Base-by-base conservation (phyloP, 2,113 vertebrate species). In the Guaruba guarouba region DNA sequence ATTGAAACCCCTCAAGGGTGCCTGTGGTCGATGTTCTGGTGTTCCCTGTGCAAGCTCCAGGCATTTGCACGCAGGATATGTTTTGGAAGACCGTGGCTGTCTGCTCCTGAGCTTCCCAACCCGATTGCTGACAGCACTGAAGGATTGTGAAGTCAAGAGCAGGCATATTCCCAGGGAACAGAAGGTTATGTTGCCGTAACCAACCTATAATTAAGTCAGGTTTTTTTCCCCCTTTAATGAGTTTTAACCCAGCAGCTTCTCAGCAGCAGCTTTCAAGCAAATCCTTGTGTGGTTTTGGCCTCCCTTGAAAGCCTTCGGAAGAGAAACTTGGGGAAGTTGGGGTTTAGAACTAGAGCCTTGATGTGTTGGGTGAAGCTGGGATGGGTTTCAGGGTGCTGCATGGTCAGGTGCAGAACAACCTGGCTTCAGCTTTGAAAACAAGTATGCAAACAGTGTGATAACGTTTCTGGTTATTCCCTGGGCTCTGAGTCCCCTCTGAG, bases 61-160 rank as follows among this genome's bases (percentile, higher is more conserved):
- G 24, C 17, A 13, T 75, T 64, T 25, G 3, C 49, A 52, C 31
- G 28, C 61, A 54, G 69, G 61, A 44, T 9, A 29, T 29, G 12
- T 28, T 73, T 64, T 35, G 17, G 29, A 80, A 71, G 43, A 35
- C 16, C 0, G 0, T 12, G 39, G 19, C 52, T 33, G 15, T 10
- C 37, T 51, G 4, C 71, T 37, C 77, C 55, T 33, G 37, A 46
- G 8, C 52, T 76, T n/a, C 33, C 89, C 43, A 17, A 0, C 8
- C 7, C 44, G 8, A 10, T 33, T 88, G 54, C 33, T 71, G 76
- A 41, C 27, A 69, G 66, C 3, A 18, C 66, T 41, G 79, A 17
- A 75, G 85, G 95, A 95, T 93, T 96, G 95, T 95, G 95, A 97
- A 96, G 92, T 76, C 0, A 2, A 24, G 69, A 76, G 77, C 66